These are phyloP conservation scores for Scrobipalpa atriplicella DNA, from an alignment of 2,888 invertebrate species.

Conservation along the genomic window DNA sequence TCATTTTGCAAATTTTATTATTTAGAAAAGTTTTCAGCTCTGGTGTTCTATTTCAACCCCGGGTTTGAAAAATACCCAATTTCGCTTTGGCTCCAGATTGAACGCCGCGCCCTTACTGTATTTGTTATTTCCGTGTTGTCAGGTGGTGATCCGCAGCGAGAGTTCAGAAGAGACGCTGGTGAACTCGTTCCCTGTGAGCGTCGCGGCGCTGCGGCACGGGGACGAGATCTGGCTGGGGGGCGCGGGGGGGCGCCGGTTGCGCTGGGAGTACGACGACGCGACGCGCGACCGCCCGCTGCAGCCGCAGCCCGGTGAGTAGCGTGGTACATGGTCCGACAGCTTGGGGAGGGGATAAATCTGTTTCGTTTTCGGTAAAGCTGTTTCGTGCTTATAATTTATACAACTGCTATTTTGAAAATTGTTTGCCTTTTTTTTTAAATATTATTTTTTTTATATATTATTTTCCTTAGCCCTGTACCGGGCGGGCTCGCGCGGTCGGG, in stretches of 20 bases:
- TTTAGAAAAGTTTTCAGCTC: no score
- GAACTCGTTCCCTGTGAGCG: conserved; percentile 66
- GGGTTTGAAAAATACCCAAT: no score
- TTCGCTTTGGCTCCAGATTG: no score
- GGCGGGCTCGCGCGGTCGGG: conserved; percentile 32
- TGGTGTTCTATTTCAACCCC: no score
- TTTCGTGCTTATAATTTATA: not conserved
- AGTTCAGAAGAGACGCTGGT: conserved; percentile 66
- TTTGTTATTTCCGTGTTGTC: not conserved
- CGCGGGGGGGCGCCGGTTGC: conserved; percentile 60
- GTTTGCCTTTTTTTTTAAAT: no score
- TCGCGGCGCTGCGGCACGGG: conserved; percentile 67
- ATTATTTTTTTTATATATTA: not conserved
- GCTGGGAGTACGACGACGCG: conserved; percentile 69
- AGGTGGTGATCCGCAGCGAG: conserved; percentile 75
- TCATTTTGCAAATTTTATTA: no score
- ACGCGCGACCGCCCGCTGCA: conserved; percentile 13
- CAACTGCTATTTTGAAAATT: no score
- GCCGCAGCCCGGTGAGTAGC: not conserved
- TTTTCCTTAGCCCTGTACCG: conserved; percentile 32
- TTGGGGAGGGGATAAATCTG: no score
- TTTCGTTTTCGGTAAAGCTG: not conserved
- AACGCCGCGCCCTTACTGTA: no score
- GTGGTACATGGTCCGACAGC: no score
- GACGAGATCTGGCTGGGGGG: conserved; percentile 68